These are phyloP conservation scores for Distichodus sexfasciatus DNA, from an alignment of 2,797 vertebrate species.

Conservation along the genomic window DNA sequence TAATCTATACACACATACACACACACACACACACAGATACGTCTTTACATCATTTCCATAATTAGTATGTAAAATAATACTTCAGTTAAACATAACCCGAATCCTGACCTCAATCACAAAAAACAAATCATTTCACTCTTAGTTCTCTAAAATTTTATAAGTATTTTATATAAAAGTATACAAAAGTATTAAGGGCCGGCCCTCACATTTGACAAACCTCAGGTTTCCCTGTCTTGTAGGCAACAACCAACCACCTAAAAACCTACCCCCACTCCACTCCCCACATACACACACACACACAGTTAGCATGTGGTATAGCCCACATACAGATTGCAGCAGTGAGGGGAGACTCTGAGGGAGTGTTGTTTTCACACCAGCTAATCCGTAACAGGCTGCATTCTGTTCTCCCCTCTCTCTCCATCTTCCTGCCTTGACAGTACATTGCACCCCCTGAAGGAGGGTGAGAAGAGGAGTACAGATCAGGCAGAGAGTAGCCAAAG, in stretches of 20 bases:
- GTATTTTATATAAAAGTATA: too few species aligned
- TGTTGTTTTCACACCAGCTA: conserved; percentile 64
- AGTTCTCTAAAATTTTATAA: too few species aligned
- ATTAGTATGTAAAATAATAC: too few species aligned
- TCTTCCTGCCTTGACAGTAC: conserved; percentile 33
- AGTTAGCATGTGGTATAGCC: neutral
- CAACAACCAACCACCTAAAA: too few species aligned
- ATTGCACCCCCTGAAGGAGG: conserved; percentile 6
- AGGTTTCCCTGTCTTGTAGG: too few species aligned
- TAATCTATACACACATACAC: neutral
- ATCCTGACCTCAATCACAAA: too few species aligned
- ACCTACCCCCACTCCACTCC: too few species aligned
- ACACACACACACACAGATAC: neutral
- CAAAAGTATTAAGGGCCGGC: too few species aligned
- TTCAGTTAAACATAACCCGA: too few species aligned
- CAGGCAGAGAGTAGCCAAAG: conserved; percentile 8
- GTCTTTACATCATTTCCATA: too few species aligned
- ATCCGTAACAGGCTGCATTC: conserved; percentile 57
- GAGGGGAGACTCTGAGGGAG: conserved; percentile 50
- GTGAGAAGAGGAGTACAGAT: conserved; percentile 19
- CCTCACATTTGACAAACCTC: too few species aligned
- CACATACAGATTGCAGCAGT: conserved; percentile 40
- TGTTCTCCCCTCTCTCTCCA: conserved; percentile 29
- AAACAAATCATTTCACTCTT: too few species aligned
- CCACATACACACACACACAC: conserved; percentile 2